A percentile compares a stretch with the other conserved stretches of the same genome.
Evolutionary conservation across 2,888 invertebrate genomes (phyloP).

Genomic region (Eilema sororculum): DNA sequence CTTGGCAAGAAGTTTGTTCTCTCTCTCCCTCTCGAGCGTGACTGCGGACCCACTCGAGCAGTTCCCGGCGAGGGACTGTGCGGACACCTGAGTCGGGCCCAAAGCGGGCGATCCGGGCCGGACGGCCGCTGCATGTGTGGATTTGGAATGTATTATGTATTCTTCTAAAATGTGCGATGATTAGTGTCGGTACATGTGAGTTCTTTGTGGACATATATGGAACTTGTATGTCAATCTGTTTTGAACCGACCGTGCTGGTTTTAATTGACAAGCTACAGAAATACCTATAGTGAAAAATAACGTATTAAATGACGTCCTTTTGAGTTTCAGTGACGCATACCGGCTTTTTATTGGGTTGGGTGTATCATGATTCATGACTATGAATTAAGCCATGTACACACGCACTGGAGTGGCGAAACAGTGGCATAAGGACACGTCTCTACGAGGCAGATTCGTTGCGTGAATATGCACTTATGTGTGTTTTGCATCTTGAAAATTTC

Average conservation of each 20-base stretch:
- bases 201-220: neutral
- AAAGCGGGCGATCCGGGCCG: constrained; percentile 75
- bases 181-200: constrained; percentile 1
- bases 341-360: too few species aligned
- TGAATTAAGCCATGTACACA: too few species aligned
- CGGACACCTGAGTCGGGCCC: constrained; percentile 53
- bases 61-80: constrained; percentile 62
- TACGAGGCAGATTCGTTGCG: neutral
- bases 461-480: neutral
- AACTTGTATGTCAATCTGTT: neutral
- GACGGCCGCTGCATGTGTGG: constrained; percentile 64
- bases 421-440: too few species aligned
- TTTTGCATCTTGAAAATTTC: neutral
- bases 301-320: too few species aligned
- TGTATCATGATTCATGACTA: too few species aligned
- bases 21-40: constrained; percentile 51
- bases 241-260: neutral
- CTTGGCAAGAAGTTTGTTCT: constrained; percentile 51
- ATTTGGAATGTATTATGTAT: constrained; percentile 30
- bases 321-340: too few species aligned
- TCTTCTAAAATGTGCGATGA: neutral
- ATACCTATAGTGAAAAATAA: neutral
- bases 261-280: neutral
- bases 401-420: too few species aligned
- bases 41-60: constrained; percentile 49